These are phyloP conservation scores for Clistopyga incitator DNA, from an alignment of 2,888 invertebrate genomes.

Conservation along the genomic window DNA sequence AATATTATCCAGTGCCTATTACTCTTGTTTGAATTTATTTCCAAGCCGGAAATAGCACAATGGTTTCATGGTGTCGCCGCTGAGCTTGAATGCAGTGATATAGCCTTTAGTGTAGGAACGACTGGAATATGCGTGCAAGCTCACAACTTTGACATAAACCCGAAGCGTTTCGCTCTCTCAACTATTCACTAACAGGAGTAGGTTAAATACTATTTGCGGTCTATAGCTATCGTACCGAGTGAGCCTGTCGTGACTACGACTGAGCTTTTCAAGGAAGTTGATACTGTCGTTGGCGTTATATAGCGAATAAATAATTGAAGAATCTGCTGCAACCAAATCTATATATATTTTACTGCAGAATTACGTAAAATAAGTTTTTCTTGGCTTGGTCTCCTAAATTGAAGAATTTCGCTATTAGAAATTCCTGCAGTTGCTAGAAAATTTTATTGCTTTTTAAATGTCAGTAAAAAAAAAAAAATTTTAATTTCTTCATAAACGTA, in stretches of 20 bases:
- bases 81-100: too few species aligned
- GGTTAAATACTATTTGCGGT: slow-evolving; percentile 5
- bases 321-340: too few species aligned
- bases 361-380: too few species aligned
- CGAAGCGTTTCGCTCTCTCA: background rate
- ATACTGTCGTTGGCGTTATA: slow-evolving; percentile 7
- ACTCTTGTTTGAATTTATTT: background rate
- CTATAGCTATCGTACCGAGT: background rate
- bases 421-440: too few species aligned
- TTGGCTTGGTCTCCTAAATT: too few species aligned
- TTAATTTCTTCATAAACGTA: too few species aligned
- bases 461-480: too few species aligned
- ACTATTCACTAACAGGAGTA: slow-evolving; percentile 3
- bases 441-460: too few species aligned
- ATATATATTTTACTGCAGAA: too few species aligned
- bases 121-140: background rate
- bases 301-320: background rate
- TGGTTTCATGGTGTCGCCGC: background rate
- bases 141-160: slow-evolving; percentile 11
- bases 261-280: background rate
- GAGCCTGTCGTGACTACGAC: background rate
- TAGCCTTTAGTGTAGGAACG: background rate
- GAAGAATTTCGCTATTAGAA: too few species aligned
- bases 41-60: background rate
- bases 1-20: background rate